A percentile compares a stretch with the other conserved stretches of the same genome.
Evolutionary conservation across 2,888 invertebrate genomes (phyloP).

Genomic region (Eupithecia tripunctaria): DNA sequence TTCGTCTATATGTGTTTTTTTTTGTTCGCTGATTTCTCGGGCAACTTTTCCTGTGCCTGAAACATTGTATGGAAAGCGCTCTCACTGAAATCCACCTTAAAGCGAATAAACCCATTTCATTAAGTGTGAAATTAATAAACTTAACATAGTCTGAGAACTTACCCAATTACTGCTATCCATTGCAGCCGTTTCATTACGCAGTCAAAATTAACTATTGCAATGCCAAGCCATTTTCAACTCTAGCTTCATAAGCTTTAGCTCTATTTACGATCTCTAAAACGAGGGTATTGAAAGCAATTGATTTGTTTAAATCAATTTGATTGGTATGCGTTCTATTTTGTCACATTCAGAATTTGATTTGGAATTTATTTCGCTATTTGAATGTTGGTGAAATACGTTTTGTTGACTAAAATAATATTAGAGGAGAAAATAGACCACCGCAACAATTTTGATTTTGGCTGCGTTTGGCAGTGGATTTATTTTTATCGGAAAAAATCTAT

Average conservation of each 20-base stretch:
- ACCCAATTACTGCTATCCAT: slow-evolving; percentile 34
- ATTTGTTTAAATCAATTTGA: slow-evolving; percentile 22
- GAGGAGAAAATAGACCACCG: background rate
- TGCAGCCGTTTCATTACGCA: slow-evolving; percentile 34
- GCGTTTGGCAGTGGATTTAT: background rate
- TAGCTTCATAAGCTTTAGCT: background rate
- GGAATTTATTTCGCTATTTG: background rate
- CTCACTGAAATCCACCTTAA: slow-evolving; percentile 2
- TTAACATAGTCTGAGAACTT: slow-evolving; percentile 29
- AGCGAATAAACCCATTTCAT: slow-evolving; percentile 17
- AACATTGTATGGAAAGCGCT: background rate
- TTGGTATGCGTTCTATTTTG: slow-evolving; percentile 10
- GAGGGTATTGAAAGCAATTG: slow-evolving; percentile 19
- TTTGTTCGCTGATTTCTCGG: no score
- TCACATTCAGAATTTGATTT: background rate
- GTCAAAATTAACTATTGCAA: slow-evolving; percentile 22
- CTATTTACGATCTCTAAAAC: slow-evolving; percentile 8
- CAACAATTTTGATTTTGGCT: background rate
- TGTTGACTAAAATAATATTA: background rate
- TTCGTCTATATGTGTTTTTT: no score
- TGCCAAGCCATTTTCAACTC: slow-evolving; percentile 22
- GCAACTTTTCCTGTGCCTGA: background rate
- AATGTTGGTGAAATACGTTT: background rate
- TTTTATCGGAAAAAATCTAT: no score
- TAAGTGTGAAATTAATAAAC: slow-evolving; percentile 35